These are phyloP conservation scores for Clamator glandarius DNA, from an alignment of 2,797 vertebrate species.

Conservation along the genomic window DNA sequence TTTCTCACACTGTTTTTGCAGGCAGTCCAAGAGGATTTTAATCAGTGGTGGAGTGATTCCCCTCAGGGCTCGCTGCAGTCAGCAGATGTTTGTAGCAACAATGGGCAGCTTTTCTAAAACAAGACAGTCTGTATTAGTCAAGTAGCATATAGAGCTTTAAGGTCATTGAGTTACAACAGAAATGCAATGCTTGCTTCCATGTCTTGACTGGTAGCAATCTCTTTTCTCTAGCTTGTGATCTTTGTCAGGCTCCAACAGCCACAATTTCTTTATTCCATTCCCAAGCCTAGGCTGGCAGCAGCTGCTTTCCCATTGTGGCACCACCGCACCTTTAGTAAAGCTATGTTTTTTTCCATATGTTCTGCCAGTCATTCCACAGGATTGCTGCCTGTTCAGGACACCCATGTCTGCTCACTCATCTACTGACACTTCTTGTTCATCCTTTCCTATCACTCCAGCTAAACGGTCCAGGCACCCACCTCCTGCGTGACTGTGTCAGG, in stretches of 20 bases:
- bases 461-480: background rate
- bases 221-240: background rate
- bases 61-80: background rate
- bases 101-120: background rate
- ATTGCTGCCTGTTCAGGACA: background rate
- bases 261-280: background rate
- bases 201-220: background rate
- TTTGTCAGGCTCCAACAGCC: background rate
- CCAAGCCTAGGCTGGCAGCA: background rate
- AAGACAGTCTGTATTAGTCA: background rate
- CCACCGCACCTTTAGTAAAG: background rate
- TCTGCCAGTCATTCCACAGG: background rate
- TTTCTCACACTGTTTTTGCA: background rate
- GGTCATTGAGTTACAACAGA: background rate
- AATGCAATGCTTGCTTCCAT: background rate
- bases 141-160: background rate
- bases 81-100: background rate
- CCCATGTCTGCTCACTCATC: background rate
- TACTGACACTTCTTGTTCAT: background rate
- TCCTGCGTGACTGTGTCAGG: background rate
- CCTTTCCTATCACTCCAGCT: background rate
- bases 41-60: background rate
- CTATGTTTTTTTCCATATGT: fast-evolving
- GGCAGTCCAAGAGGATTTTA: background rate
- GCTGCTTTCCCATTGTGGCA: background rate